A percentile compares a stretch with the other conserved stretches of the same genome.
Conservation (phyloP, 2,888 invertebrate species). For the Drosophila cognata region DNA sequence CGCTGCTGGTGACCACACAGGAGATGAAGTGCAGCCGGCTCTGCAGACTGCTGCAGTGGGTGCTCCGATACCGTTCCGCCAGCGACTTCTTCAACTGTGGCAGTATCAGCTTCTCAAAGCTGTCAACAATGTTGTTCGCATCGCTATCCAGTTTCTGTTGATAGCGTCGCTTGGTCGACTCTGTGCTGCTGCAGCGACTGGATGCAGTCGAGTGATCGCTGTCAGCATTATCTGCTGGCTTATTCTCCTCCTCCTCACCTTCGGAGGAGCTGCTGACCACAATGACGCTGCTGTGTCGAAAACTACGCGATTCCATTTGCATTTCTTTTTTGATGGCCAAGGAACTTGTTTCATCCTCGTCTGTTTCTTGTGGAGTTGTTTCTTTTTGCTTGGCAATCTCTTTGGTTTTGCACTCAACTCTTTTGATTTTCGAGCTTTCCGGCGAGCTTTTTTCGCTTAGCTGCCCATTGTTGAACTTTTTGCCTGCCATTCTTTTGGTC, state of each 20-base stretch:
- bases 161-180: slow-evolving; percentile 51
- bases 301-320: not conserved
- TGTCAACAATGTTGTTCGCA: slow-evolving; percentile 78
- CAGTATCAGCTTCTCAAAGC: slow-evolving; percentile 81
- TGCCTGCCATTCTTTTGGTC: slow-evolving; percentile 32
- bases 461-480: not conserved
- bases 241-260: slow-evolving; percentile 39
- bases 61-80: slow-evolving; percentile 70
- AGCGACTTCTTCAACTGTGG: slow-evolving; percentile 72
- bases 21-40: slow-evolving; percentile 80
- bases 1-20: slow-evolving; percentile 75
- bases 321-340: slow-evolving; percentile 23
- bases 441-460: not conserved
- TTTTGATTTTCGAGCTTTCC: not conserved
- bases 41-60: slow-evolving; percentile 62
- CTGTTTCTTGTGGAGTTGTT: not conserved
- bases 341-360: not conserved
- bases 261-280: slow-evolving; percentile 62
- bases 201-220: slow-evolving; percentile 50
- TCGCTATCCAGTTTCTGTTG: slow-evolving; percentile 66
- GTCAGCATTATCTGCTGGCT: slow-evolving; percentile 15
- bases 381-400: not conserved
- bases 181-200: slow-evolving; percentile 53
- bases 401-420: not conserved
- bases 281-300: slow-evolving; percentile 5